phyloP scores from a whole-genome alignment of 2,888 invertebrate species.

The Drosophila borborema region DNA sequence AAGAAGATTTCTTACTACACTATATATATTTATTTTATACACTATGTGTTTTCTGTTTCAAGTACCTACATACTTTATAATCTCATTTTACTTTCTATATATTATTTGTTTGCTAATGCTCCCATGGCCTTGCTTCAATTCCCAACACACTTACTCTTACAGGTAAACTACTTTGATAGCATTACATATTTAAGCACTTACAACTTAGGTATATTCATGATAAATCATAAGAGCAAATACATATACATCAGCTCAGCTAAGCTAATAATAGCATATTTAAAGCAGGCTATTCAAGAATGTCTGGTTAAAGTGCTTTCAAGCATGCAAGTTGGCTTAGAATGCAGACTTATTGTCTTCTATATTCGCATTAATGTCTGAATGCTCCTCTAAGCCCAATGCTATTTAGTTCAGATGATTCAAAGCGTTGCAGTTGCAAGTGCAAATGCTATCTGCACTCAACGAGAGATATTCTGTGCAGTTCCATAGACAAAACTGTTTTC shows the following conservation, averaged over 20 bases:
- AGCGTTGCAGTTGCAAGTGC: slow-evolving; percentile 38
- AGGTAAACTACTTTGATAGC: neutral
- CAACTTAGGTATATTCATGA: neutral
- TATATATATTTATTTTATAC: neutral
- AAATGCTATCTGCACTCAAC: slow-evolving; percentile 27
- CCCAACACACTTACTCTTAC: neutral
- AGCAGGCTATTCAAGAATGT: neutral
- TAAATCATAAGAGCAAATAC: neutral
- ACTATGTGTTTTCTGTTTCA: neutral
- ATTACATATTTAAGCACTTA: neutral
- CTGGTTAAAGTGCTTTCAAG: too few relatives aligned
- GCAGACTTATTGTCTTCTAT: slow-evolving; percentile 25
- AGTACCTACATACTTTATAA: neutral
- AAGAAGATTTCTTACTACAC: too few relatives aligned
- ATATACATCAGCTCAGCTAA: neutral
- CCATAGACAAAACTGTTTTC: slow-evolving; percentile 16
- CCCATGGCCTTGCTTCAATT: neutral
- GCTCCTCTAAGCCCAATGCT: slow-evolving; percentile 23
- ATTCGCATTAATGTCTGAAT: slow-evolving; percentile 34
- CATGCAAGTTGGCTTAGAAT: slow-evolving; percentile 24
- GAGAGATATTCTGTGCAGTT: neutral
- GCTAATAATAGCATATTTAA: neutral
- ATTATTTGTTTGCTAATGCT: neutral
- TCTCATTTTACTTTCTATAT: neutral
- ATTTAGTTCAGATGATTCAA: slow-evolving; percentile 39